These are phyloP conservation scores for Crocuta crocuta DNA, from an alignment of 2,113 vertebrate genomes.

Conservation along the genomic window DNA sequence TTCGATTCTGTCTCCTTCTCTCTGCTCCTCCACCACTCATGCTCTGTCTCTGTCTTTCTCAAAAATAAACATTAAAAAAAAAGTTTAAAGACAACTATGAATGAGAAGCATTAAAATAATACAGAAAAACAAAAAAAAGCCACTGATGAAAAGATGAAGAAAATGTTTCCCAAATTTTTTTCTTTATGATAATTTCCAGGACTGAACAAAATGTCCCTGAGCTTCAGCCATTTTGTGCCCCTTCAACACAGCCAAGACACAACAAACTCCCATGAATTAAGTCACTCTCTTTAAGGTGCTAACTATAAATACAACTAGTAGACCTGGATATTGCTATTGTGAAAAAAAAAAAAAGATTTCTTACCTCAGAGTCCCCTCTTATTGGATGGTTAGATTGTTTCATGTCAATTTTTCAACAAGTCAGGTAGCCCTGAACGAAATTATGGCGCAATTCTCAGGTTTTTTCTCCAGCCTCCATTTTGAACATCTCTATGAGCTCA, in stretches of 20 bases:
- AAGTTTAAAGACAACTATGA: not conserved
- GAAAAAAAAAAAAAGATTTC: not conserved
- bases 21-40: no score
- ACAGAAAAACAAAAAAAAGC: not conserved
- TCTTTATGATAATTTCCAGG: not conserved
- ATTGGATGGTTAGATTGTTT: not conserved
- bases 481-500: not conserved
- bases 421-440: not conserved
- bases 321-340: not conserved
- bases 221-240: no score
- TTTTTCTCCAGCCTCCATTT: not conserved
- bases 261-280: not conserved
- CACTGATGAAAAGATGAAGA: not conserved
- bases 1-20: no score
- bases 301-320: not conserved
- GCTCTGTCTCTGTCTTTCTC: no score
- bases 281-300: not conserved
- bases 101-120: not conserved
- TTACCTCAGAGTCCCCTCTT: not conserved
- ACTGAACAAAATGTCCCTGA: not conserved
- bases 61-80: no score
- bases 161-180: not conserved
- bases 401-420: not conserved
- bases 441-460: not conserved
- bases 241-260: no score